Conservation (phyloP, 2,113 vertebrate genomes). For the Xiphorhynchus elegans region DNA sequence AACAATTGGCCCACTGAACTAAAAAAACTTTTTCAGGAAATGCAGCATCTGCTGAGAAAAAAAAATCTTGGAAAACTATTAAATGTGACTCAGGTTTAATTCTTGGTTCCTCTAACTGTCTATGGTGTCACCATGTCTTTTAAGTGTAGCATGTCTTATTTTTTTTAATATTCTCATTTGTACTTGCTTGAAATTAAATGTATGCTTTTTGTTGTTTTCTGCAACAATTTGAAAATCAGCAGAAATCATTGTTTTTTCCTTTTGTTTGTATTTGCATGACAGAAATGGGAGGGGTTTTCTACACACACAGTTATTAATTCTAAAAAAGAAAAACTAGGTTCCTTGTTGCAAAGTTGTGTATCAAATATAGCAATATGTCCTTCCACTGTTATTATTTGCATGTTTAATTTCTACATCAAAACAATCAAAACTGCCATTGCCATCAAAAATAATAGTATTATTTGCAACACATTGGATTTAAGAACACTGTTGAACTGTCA, state of each 20-base stretch:
- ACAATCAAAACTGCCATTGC: neutral
- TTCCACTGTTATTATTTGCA: neutral
- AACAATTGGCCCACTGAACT: neutral
- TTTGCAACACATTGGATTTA: neutral
- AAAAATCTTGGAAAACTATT: neutral
- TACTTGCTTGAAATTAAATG: neutral
- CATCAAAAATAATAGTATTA: neutral
- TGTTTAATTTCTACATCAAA: neutral
- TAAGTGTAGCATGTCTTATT: neutral
- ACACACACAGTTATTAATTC: neutral
- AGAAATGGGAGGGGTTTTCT: fast-evolving
- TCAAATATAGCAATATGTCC: neutral
- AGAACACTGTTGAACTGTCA: neutral
- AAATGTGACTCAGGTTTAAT: fast-evolving
- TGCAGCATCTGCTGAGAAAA: neutral
- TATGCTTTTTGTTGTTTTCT: neutral
- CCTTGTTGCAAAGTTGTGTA: neutral
- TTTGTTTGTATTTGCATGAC: neutral
- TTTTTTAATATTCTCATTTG: neutral
- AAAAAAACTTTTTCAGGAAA: neutral
- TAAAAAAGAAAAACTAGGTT: neutral
- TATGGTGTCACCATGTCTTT: neutral
- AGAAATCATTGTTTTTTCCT: neutral
- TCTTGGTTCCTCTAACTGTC: neutral
- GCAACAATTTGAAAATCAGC: neutral